These are phyloP conservation scores for Aviceda subcristata DNA, from an alignment of 2,113 vertebrate species.

Conservation along the genomic window DNA sequence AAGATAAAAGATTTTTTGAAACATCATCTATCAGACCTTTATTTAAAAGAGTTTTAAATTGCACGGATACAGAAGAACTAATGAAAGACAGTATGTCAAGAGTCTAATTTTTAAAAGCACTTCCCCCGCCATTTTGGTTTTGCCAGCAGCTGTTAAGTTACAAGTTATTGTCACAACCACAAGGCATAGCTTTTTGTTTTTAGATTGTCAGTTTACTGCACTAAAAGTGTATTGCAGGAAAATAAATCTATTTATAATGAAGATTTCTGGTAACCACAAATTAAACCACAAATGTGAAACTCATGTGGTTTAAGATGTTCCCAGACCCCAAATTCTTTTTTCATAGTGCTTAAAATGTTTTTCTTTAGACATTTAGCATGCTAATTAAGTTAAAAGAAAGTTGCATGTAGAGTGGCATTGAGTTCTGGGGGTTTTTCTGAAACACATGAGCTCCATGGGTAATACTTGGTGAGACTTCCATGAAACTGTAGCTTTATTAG, in stretches of 20 bases:
- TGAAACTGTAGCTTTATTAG: background rate
- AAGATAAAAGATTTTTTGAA: background rate
- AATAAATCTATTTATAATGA: slow-evolving; percentile 46
- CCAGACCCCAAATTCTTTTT: background rate
- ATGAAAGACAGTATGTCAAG: background rate
- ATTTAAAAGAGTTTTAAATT: background rate
- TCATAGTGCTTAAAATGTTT: background rate
- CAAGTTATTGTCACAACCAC: slow-evolving; percentile 16
- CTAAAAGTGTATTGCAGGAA: slow-evolving; percentile 13
- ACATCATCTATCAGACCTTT: background rate
- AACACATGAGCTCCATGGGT: background rate
- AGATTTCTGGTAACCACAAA: slow-evolving; percentile 32
- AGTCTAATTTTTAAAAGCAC: background rate
- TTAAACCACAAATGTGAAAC: slow-evolving; percentile 45
- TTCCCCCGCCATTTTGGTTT: background rate
- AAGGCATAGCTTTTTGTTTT: slow-evolving; percentile 9
- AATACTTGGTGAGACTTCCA: background rate
- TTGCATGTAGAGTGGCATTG: background rate
- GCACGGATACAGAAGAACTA: background rate
- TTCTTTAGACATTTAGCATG: background rate
- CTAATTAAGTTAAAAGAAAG: slow-evolving; percentile 24
- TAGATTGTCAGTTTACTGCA: background rate
- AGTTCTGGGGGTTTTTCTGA: background rate
- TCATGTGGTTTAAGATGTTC: slow-evolving; percentile 24
- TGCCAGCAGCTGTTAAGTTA: background rate